Evolutionary conservation across 2,797 vertebrate species (phyloP).

Genomic region (Eulemur coronatus): DNA sequence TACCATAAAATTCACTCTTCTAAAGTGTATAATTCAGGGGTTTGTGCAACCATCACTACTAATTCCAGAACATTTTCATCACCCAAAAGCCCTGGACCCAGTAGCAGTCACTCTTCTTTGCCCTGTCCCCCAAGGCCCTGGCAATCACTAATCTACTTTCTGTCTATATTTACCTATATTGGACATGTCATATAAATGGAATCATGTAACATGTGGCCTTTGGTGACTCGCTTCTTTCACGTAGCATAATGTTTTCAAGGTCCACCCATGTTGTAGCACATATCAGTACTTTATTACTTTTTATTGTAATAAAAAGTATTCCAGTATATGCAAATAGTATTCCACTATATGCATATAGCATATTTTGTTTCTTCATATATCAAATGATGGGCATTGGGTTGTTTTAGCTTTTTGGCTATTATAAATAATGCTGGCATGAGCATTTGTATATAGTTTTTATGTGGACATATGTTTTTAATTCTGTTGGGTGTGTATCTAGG

Average conservation of each 20-base stretch:
- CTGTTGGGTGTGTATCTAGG: neutral
- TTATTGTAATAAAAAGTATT: neutral
- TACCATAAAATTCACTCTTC: neutral
- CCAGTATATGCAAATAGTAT: neutral
- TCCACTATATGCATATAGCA: neutral
- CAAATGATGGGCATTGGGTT: neutral
- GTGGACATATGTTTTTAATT: neutral
- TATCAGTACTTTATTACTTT: neutral
- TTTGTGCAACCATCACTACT: neutral
- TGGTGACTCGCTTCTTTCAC: neutral
- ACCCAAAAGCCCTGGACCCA: neutral
- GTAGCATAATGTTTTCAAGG: neutral
- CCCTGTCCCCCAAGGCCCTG: neutral
- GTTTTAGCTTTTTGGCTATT: neutral
- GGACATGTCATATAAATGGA: neutral
- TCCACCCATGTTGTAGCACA: neutral
- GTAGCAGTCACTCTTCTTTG: neutral
- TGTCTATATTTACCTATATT: neutral
- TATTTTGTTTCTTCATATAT: neutral
- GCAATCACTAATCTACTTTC: neutral
- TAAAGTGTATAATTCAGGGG: neutral
- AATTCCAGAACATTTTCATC: constrained; percentile 27
- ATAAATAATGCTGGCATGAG: neutral
- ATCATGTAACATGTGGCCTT: neutral
- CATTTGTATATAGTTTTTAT: neutral